phyloP scores from a whole-genome alignment of 2,888 invertebrate species.

The Muscina levida region DNA sequence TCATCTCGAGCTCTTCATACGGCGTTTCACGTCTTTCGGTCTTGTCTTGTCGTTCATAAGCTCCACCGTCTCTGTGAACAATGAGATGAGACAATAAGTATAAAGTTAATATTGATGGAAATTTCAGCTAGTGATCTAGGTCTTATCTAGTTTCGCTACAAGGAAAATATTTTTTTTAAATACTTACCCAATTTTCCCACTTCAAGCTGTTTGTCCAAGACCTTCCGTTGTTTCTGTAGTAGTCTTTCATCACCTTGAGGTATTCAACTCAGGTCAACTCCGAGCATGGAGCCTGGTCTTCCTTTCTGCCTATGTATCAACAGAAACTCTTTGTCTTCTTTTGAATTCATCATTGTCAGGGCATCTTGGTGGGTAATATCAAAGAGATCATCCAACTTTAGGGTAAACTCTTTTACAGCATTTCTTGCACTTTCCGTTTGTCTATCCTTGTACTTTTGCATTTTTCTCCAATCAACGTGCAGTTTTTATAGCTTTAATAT shows the following conservation, averaged over 20 bases:
- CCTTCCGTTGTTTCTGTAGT: slow-evolving; percentile 41
- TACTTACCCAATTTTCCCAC: slow-evolving; percentile 28
- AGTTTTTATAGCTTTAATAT: too few relatives aligned
- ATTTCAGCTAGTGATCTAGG: slow-evolving; percentile 1
- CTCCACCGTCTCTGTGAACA: slow-evolving; percentile 37
- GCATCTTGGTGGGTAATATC: slow-evolving; percentile 62
- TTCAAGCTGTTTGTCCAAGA: slow-evolving; percentile 38
- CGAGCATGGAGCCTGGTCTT: slow-evolving; percentile 64
- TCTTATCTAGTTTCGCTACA: slow-evolving; percentile 23
- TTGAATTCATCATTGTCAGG: slow-evolving; percentile 68
- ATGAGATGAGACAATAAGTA: slow-evolving; percentile 32
- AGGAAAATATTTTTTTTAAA: slow-evolving; percentile 8
- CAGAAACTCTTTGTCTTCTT: slow-evolving; percentile 70
- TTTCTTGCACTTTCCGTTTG: slow-evolving; percentile 34
- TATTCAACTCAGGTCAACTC: neutral
- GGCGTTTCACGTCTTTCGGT: slow-evolving; percentile 36
- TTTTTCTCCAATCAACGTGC: slow-evolving; percentile 72
- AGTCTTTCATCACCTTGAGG: slow-evolving; percentile 68
- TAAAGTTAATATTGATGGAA: slow-evolving; percentile 12
- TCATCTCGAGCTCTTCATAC: slow-evolving; percentile 14
- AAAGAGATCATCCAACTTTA: slow-evolving; percentile 64
- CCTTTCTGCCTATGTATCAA: slow-evolving; percentile 67
- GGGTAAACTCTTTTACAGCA: slow-evolving; percentile 64
- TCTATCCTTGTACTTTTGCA: slow-evolving; percentile 67
- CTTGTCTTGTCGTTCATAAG: neutral